Base-by-base conservation (phyloP, 1,140 invertebrate species). In the Drosophila arizonae region DNA sequence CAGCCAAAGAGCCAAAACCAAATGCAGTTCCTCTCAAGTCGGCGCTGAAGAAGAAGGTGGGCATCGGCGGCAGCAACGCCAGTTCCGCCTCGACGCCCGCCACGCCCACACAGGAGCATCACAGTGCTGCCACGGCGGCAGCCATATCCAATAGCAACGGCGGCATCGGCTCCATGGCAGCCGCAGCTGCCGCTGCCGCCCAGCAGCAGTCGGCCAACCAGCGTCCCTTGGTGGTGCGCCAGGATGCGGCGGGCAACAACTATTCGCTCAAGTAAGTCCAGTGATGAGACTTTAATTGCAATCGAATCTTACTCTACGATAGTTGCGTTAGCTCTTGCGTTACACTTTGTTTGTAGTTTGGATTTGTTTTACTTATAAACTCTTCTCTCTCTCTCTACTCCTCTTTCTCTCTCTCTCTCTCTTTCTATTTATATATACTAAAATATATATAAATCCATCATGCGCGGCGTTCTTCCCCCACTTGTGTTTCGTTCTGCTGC, bases 1-100 rank as follows among this genome's bases (percentile, higher is more conserved):
- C 96, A 62, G 96, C 97, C 61, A 97, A 97, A 92, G 96, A 97
- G 92, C 96, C 96, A 15, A 95, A 95, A 85, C 95, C 96, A 90
- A 96, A 97, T 93, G 97, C 96, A 64, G 95, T 97, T 93, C 97
- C 97, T 64, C 93, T 97, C 51, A 98, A 98, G 90, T 97, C 96
- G 24, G 97, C 97, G n/a, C 93, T 98, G 45, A 98, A 98, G 93
- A 98, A 98, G 90, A 95, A 96, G 80, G 93, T 93, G 88, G 93
- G 92, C 30, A 54, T 77, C 21, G 33, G 93, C 87, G 92, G 91
- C 94, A 81, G 10, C 24, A 65, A 46, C 48, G 66, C 79, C 94
- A 92, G 55, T 30, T 90, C 89, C 11, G 80, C 79, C 33, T 90
- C 90, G 11, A 81, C 86, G 56, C 92, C 93, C 3, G 91, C 85